These are phyloP conservation scores for Coracias cyanogaster DNA, from an alignment of 2,797 vertebrate species.

Conservation along the genomic window DNA sequence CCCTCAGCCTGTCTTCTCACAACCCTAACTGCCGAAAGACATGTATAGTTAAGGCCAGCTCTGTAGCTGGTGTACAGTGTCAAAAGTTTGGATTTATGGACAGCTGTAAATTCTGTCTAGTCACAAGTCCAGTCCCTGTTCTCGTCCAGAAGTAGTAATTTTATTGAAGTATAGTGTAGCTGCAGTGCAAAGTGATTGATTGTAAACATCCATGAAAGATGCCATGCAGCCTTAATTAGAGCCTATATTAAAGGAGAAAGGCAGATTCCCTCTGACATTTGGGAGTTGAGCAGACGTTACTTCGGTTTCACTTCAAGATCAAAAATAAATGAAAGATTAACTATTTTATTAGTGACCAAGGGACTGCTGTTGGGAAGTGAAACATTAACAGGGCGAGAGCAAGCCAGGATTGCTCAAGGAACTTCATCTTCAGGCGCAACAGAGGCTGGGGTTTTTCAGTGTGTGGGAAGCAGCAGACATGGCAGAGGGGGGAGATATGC, in stretches of 20 bases:
- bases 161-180: not conserved
- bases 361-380: slow-evolving; percentile 23
- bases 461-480: not conserved
- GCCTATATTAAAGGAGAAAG: not conserved
- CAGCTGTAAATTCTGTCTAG: not conserved
- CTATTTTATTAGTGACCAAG: slow-evolving; percentile 12
- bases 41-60: not conserved
- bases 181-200: not conserved
- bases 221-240: not conserved
- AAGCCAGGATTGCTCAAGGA: not conserved
- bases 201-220: not conserved
- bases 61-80: not conserved
- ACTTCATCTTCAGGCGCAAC: not conserved
- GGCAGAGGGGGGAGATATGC: not conserved
- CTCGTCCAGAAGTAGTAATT: not conserved
- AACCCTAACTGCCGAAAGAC: not conserved
- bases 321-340: slow-evolving; percentile 36
- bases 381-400: slow-evolving; percentile 46
- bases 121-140: not conserved
- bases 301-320: not conserved
- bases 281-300: not conserved
- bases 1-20: not conserved
- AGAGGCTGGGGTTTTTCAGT: not conserved
- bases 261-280: not conserved
- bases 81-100: not conserved